Percentiles rank a stretch among this genome's conserved stretches.
Evolutionary conservation across 2,797 vertebrate species (phyloP).

Genomic region (Crenuchus spilurus): DNA sequence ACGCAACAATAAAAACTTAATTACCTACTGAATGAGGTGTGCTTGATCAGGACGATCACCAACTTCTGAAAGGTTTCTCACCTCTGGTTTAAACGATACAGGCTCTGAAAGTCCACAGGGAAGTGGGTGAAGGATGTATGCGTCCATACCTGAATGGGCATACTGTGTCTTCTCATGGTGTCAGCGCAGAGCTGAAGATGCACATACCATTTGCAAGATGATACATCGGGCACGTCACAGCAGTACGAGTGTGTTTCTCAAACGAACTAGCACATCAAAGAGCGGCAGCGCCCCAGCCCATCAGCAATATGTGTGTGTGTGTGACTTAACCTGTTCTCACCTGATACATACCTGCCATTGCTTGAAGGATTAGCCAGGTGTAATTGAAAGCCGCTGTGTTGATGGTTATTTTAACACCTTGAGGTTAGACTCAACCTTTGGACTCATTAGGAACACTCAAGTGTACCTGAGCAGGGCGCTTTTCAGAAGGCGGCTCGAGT

Average conservation of each 20-base stretch:
- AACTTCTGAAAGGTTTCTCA: no score
- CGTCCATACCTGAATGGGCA: neutral
- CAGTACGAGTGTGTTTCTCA: slow-evolving; percentile 60
- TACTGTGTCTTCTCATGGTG: slow-evolving; percentile 3
- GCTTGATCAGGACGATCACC: no score
- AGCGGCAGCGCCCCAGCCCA: slow-evolving; percentile 39
- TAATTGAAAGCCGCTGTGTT: slow-evolving; percentile 57
- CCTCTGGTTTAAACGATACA: no score
- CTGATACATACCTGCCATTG: slow-evolving; percentile 66
- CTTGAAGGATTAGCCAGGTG: slow-evolving; percentile 59
- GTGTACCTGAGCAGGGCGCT: slow-evolving; percentile 20
- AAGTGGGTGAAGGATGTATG: neutral
- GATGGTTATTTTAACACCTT: slow-evolving; percentile 58
- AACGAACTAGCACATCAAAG: slow-evolving; percentile 73
- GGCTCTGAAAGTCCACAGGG: no score
- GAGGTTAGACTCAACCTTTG: slow-evolving; percentile 58
- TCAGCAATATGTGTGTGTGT: slow-evolving; percentile 41
- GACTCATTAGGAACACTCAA: slow-evolving; percentile 49
- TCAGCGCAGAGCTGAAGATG: slow-evolving; percentile 7
- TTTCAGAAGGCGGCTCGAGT: slow-evolving; percentile 26
- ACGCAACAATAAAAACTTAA: no score
- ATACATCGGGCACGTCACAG: slow-evolving; percentile 64
- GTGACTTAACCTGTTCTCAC: slow-evolving; percentile 72
- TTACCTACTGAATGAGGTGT: no score
- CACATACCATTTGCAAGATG: slow-evolving; percentile 63